A percentile compares a stretch with the other conserved stretches of the same genome.
phyloP scores from a whole-genome alignment of 2,797 vertebrate species.

The Xenentodon cancila region DNA sequence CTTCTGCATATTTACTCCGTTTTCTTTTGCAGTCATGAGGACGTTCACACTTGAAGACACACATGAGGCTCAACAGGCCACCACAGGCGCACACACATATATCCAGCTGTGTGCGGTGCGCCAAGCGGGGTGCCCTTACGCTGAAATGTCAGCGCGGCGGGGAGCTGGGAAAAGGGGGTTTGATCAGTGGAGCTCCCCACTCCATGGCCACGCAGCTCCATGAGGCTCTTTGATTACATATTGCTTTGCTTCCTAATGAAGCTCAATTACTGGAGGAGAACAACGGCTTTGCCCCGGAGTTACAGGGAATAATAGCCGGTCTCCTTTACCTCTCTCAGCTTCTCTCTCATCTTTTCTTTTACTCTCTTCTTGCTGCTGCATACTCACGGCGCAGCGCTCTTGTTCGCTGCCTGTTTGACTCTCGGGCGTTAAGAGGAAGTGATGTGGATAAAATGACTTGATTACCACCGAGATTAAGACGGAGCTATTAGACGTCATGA shows the following conservation, averaged over 20 bases:
- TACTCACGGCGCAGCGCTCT: conserved; percentile 13
- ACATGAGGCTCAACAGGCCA: conserved; percentile 8
- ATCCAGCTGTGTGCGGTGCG: conserved; percentile 64
- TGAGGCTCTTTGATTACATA: conserved; percentile 78
- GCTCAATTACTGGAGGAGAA: conserved; percentile 71
- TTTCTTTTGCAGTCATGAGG: not conserved
- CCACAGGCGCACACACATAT: conserved; percentile 22
- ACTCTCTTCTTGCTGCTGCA: conserved; percentile 20
- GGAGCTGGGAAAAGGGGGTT: conserved; percentile 71
- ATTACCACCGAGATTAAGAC: too few relatives aligned
- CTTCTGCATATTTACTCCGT: conserved; percentile 10
- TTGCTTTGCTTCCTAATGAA: conserved; percentile 78
- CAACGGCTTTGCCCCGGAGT: conserved; percentile 63
- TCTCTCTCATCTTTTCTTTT: conserved; percentile 15
- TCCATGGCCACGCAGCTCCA: conserved; percentile 49
- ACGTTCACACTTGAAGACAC: conserved; percentile 7
- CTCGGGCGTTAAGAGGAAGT: not conserved
- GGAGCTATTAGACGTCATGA: too few relatives aligned
- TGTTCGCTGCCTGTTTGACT: not conserved
- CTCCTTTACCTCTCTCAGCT: conserved; percentile 39
- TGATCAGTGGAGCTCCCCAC: conserved; percentile 79
- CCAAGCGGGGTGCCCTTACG: conserved; percentile 73
- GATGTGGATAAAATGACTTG: too few relatives aligned
- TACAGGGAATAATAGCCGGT: conserved; percentile 49
- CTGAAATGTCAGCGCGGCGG: conserved; percentile 79